phyloP scores from a whole-genome alignment of 1,140 invertebrate species.

The Rhizoglyphus robini region DNA sequence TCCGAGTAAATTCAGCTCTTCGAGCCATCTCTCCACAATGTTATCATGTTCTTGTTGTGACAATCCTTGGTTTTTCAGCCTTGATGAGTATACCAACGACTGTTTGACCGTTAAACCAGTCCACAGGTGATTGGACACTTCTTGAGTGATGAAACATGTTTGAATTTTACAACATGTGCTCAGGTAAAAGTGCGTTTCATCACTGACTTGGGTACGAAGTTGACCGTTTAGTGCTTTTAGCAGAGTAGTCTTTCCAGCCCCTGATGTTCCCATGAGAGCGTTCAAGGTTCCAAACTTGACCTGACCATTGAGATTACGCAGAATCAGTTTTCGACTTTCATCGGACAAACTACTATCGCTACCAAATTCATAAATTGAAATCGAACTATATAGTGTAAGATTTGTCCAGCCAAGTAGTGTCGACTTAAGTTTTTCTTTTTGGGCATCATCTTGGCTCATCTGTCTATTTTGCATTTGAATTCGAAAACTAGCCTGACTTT shows the following conservation, averaged over 20 bases:
- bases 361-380: too few species aligned
- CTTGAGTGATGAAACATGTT: neutral
- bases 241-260: neutral
- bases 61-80: neutral
- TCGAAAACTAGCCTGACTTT: too few species aligned
- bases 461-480: too few species aligned
- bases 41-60: slow-evolving; percentile 9
- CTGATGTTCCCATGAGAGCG: neutral
- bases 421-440: neutral
- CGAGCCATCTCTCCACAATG: neutral
- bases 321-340: neutral
- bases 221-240: neutral
- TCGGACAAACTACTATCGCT: too few species aligned
- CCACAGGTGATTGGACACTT: neutral
- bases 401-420: neutral
- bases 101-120: neutral
- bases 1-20: neutral
- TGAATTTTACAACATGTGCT: neutral
- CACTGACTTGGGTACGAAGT: neutral
- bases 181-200: neutral
- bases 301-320: neutral
- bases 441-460: too few species aligned
- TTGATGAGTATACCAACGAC: neutral
- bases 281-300: neutral
- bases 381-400: too few species aligned